These are phyloP conservation scores for Ophonus ardosiacus DNA, from an alignment of 2,888 invertebrate species.

Conservation along the genomic window DNA sequence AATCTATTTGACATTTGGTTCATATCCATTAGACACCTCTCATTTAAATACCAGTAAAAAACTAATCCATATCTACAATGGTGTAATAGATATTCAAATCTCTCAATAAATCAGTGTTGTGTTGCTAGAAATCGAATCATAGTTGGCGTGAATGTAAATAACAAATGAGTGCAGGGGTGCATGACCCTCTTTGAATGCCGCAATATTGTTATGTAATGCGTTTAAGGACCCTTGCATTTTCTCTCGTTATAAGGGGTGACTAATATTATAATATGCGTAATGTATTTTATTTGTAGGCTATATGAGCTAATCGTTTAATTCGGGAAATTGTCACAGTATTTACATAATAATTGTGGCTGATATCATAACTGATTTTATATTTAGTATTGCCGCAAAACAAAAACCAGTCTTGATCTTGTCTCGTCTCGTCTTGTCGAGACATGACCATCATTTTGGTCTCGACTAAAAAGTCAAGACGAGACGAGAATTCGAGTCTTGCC, in stretches of 20 bases:
- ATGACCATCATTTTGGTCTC: too few relatives aligned
- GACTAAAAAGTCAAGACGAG: too few relatives aligned
- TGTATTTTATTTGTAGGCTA: slow-evolving; percentile 30
- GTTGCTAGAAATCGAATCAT: slow-evolving; percentile 43
- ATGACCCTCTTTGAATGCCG: background rate
- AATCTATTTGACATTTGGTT: too few relatives aligned
- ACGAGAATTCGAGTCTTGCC: too few relatives aligned
- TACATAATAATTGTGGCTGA: background rate
- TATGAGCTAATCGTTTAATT: slow-evolving; percentile 2
- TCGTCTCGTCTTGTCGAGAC: too few relatives aligned
- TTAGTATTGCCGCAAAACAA: too few relatives aligned
- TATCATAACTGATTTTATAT: too few relatives aligned
- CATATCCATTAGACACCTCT: too few relatives aligned
- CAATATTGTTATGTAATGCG: slow-evolving; percentile 51
- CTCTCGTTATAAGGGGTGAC: slow-evolving; percentile 21
- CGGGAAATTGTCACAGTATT: background rate
- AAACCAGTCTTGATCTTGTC: too few relatives aligned
- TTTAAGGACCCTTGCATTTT: slow-evolving; percentile 13
- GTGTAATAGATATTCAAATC: background rate
- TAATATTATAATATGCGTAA: slow-evolving; percentile 46
- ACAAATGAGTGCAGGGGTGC: slow-evolving; percentile 47
- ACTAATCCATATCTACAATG: background rate
- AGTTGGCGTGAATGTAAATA: slow-evolving; percentile 43
- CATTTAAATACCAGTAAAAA: too few relatives aligned
- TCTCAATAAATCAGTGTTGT: slow-evolving; percentile 1